Base-by-base conservation (phyloP, 2,797 vertebrate species). In the Pseudochirops corinnae region DNA sequence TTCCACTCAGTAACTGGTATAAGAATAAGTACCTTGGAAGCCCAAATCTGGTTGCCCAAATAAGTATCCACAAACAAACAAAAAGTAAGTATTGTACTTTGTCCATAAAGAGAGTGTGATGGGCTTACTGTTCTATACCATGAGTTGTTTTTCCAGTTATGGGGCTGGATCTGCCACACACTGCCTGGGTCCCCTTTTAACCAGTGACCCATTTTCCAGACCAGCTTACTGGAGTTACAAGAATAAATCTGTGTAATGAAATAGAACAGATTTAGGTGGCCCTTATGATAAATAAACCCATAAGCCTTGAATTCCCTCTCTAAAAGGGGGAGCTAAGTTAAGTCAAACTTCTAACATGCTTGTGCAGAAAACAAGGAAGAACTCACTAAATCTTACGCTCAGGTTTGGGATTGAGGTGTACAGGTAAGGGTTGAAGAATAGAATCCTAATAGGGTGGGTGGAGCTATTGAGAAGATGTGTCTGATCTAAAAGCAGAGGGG, bases 271-370 rank as follows among this genome's bases (percentile, higher is more conserved):
- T 5, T 12, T 5, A 52, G 58, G 5, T 92, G 93, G 28, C 16
- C 91, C n/a, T 91, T 39, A 9, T 0, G 0, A 0, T 82, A 46
- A 95, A 93, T 90, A 94, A 60, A 53, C 26, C 14, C 0, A 5
- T 18, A 67, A 24, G n/a, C 5, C 67, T 82, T 39, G 16, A n/a
- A 29, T 18, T 6, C 62, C 16, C n/a, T 1, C 21, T 82, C 39
- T 82, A 82, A 46, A 82, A 18, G 62, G 62, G 5, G 0, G 62
- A n/a, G 62, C 62, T 74, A n/a, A 82, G 0, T 46, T 82, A 82
- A 82, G 46, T 10, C 74, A 82, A 46, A 82, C 12, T 82, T 82
- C 39, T 46, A 14, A 18, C 31, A 33, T n/a, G 12, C 31, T 14
- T 18, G 39, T 82, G 67, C 67, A 82, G n/a, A n/a, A n/a, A 39